Evolutionary conservation across 2,888 invertebrate species (phyloP).

Genomic region (Norana najaformis): DNA sequence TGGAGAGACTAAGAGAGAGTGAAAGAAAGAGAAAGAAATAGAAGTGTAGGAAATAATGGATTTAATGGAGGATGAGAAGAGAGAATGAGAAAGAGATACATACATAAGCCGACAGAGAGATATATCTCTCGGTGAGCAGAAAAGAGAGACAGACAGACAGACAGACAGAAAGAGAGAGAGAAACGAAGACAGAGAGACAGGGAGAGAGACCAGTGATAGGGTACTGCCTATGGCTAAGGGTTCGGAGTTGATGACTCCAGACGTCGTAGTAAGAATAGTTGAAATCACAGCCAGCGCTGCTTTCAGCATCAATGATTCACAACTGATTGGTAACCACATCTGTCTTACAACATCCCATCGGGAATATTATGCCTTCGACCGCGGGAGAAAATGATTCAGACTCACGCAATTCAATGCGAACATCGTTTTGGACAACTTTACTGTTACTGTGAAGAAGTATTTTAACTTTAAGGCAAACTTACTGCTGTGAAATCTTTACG

Average conservation of each 20-base stretch:
- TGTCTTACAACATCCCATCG: background rate
- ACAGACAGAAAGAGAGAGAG: background rate
- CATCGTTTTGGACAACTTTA: too few species aligned
- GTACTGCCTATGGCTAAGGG: background rate
- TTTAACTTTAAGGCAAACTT: background rate
- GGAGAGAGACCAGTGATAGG: background rate
- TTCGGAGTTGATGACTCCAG: background rate
- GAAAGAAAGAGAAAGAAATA: conserved; percentile 2
- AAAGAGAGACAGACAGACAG: background rate
- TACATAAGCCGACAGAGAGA: background rate
- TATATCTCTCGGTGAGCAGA: background rate
- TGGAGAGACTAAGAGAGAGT: conserved; percentile 4
- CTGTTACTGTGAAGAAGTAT: background rate
- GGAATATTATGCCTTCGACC: background rate
- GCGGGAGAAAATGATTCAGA: background rate
- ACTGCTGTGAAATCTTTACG: background rate
- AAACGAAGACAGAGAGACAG: background rate
- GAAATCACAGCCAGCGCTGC: background rate
- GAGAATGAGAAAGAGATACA: background rate
- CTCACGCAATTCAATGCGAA: background rate
- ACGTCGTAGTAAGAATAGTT: background rate
- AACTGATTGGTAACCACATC: background rate
- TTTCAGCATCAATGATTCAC: background rate
- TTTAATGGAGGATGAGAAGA: background rate
- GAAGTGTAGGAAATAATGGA: background rate